A percentile compares a stretch with the other conserved stretches of the same genome.
Conservation (phyloP, 2,888 invertebrate species). For the Hirtodrosophila histrioides region DNA sequence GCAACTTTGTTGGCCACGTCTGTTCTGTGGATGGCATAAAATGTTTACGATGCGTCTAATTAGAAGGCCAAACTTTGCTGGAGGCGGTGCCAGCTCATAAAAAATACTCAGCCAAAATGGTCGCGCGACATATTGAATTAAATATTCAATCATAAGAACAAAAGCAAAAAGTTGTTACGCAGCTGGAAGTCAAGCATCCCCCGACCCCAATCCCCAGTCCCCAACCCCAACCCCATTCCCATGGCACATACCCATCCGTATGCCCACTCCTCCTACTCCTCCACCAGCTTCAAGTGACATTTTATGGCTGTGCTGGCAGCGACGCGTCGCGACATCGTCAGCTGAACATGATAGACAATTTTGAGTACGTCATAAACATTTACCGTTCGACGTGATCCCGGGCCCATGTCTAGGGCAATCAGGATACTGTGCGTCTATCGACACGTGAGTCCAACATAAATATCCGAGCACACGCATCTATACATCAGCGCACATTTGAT, state of each 20-base stretch:
- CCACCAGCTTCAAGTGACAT: conserved; percentile 55
- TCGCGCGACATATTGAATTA: conserved; percentile 72
- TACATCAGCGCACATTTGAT: too few relatives aligned
- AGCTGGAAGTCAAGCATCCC: conserved; percentile 22
- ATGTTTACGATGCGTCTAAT: conserved; percentile 71
- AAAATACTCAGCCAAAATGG: conserved; percentile 46
- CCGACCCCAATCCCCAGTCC: neutral
- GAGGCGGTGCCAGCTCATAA: conserved; percentile 39
- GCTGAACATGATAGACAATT: conserved; percentile 80
- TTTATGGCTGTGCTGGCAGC: conserved; percentile 57
- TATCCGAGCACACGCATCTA: too few relatives aligned
- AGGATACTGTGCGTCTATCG: conserved; percentile 13
- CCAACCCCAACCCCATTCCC: conserved; percentile 8
- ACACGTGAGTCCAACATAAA: conserved; percentile 12
- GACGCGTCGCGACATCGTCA: conserved; percentile 52
- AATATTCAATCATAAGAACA: conserved; percentile 75
- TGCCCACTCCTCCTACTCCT: neutral
- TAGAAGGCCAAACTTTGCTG: conserved; percentile 49
- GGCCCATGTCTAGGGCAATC: conserved; percentile 22
- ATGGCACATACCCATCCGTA: neutral
- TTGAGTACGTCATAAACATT: conserved; percentile 78
- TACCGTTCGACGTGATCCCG: conserved; percentile 73
- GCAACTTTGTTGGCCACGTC: neutral
- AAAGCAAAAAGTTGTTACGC: conserved; percentile 58
- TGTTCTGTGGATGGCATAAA: conserved; percentile 43